Evolutionary conservation across 1,140 invertebrate genomes (phyloP).

Genomic region (Cepaea nemoralis): DNA sequence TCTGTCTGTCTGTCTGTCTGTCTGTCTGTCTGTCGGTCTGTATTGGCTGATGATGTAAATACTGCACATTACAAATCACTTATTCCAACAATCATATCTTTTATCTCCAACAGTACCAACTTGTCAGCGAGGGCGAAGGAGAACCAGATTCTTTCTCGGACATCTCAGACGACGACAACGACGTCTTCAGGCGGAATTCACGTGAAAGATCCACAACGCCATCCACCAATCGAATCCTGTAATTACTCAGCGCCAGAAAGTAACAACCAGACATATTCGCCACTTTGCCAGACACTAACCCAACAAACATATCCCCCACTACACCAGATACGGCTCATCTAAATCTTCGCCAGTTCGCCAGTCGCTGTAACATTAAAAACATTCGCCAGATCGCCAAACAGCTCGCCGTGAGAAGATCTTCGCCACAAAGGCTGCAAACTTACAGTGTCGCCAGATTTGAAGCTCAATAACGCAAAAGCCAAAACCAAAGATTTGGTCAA

Average conservation of each 20-base stretch:
- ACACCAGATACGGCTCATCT: neutral
- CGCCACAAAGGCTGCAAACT: neutral
- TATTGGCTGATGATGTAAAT: too few relatives aligned
- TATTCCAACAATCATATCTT: too few relatives aligned
- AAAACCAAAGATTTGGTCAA: slow-evolving; percentile 38
- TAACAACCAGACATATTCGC: neutral
- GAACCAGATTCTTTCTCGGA: slow-evolving; percentile 36
- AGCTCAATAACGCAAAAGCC: neutral
- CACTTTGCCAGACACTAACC: neutral
- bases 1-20: too few relatives aligned
- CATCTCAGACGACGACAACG: slow-evolving; percentile 31
- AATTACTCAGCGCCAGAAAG: neutral
- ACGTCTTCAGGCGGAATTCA: neutral
- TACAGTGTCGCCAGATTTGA: neutral
- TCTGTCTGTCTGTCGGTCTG: too few relatives aligned
- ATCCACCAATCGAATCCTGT: neutral
- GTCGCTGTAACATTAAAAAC: neutral
- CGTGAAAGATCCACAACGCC: neutral
- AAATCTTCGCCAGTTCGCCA: neutral
- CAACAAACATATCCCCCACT: neutral
- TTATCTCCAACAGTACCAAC: neutral
- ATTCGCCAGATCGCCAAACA: neutral
- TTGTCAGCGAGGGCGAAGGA: slow-evolving; percentile 30
- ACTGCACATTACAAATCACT: too few relatives aligned
- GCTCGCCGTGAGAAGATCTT: too few relatives aligned